A percentile compares a stretch with the other conserved stretches of the same genome.
phyloP scores from a whole-genome alignment of 2,113 vertebrate genomes.

The Catharus minimus region DNA sequence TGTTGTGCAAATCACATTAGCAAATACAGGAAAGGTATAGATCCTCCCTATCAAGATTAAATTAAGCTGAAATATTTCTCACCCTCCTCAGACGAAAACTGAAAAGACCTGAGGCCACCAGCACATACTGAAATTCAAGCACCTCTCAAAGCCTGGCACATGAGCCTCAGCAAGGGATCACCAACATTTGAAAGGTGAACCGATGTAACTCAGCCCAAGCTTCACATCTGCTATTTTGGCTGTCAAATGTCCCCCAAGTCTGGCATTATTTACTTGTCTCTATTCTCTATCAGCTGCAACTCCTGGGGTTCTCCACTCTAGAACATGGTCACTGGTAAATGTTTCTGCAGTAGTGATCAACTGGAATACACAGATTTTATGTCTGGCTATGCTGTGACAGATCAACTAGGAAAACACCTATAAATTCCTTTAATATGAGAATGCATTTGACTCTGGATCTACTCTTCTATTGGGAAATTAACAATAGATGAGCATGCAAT shows the following conservation, averaged over 20 bases:
- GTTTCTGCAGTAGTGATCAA: background rate
- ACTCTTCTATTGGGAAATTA: background rate
- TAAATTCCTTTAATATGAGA: background rate
- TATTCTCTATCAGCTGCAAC: background rate
- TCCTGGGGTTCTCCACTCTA: background rate
- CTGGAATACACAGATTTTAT: background rate
- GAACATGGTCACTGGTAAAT: background rate
- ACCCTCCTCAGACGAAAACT: background rate
- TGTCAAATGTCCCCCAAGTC: background rate
- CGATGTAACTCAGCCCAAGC: background rate
- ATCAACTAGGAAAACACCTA: background rate
- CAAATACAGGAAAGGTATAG: background rate
- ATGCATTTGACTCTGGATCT: background rate
- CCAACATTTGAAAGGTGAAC: background rate
- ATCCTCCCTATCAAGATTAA: background rate
- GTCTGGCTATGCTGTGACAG: background rate
- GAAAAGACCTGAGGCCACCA: background rate
- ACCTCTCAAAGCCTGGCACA: background rate
- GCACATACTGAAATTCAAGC: background rate
- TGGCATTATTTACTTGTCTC: background rate
- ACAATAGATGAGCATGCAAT: background rate
- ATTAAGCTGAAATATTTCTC: background rate
- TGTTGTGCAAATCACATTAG: background rate
- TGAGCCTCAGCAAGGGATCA: background rate
- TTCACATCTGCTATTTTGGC: background rate